A percentile compares a stretch with the other conserved stretches of the same genome.
These are phyloP conservation scores for Artibeus jamaicensis DNA, from an alignment of 2,797 vertebrate species.

Conservation along the genomic window DNA sequence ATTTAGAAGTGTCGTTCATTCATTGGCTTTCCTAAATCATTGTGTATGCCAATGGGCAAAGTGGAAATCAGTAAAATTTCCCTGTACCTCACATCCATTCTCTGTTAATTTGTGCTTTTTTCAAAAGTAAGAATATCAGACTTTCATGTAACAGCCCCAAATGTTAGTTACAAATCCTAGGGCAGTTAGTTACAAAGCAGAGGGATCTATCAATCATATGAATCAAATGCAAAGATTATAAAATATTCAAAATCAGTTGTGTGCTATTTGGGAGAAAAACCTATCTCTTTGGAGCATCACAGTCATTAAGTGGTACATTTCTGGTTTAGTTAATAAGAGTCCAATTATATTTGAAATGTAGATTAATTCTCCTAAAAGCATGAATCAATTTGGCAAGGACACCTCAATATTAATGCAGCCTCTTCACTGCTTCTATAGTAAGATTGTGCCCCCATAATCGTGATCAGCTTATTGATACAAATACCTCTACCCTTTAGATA, in stretches of 20 bases:
- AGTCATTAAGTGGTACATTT: constrained; percentile 52
- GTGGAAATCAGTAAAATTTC: constrained; percentile 8
- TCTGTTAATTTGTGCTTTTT: not conserved
- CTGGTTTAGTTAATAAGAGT: constrained; percentile 74
- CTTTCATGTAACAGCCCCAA: not conserved
- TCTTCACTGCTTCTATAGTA: constrained; percentile 69
- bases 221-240: constrained; percentile 37
- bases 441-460: constrained; percentile 58
- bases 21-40: not conserved
- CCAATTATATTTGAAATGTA: constrained; percentile 78
- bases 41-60: not conserved
- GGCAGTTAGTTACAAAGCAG: not conserved
- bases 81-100: not conserved
- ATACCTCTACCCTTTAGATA: constrained; percentile 78
- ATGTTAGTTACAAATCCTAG: not conserved
- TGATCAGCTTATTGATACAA: constrained; percentile 80
- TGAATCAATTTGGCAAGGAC: constrained; percentile 81
- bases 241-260: constrained; percentile 67
- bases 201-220: not conserved
- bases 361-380: constrained; percentile 85
- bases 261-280: constrained; percentile 47
- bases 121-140: constrained; percentile 19
- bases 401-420: constrained; percentile 68
- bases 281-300: constrained; percentile 51
- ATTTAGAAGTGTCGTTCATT: not conserved